These are phyloP conservation scores for Callipepla californica DNA, from an alignment of 2,113 vertebrate species.

Conservation along the genomic window DNA sequence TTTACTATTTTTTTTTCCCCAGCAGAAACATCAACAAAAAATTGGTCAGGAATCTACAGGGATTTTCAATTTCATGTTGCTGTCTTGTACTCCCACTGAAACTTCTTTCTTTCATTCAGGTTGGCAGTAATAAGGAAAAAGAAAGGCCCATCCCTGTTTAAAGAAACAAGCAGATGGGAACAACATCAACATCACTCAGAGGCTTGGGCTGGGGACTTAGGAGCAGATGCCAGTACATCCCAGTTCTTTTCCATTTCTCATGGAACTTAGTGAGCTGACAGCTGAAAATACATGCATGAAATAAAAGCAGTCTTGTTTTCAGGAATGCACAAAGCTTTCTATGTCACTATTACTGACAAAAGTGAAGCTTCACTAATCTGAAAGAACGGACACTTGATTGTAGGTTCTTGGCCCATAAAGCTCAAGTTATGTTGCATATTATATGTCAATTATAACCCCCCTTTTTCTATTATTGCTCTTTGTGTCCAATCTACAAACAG, in stretches of 20 bases:
- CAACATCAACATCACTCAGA: neutral
- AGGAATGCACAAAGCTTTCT: neutral
- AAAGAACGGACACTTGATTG: neutral
- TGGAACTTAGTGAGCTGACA: neutral
- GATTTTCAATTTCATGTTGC: neutral
- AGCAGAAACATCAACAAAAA: neutral
- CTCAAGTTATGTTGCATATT: neutral
- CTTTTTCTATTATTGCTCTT: neutral
- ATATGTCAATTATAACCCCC: neutral
- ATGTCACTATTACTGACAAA: neutral
- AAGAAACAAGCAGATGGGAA: neutral
- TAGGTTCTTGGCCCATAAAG: neutral
- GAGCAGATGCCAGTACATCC: neutral
- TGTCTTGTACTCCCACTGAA: neutral
- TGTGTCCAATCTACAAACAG: neutral
- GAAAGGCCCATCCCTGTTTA: neutral
- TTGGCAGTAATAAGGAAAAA: neutral
- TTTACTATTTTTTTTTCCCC: accelerated
- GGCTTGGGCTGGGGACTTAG: neutral
- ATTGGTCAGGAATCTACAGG: neutral
- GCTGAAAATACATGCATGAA: neutral
- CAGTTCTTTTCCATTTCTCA: neutral
- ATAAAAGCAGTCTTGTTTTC: neutral
- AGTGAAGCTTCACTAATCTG: neutral
- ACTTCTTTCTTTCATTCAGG: neutral